Evolutionary conservation across 2,797 vertebrate genomes (phyloP).

Genomic region (Hylomyscus alleni): DNA sequence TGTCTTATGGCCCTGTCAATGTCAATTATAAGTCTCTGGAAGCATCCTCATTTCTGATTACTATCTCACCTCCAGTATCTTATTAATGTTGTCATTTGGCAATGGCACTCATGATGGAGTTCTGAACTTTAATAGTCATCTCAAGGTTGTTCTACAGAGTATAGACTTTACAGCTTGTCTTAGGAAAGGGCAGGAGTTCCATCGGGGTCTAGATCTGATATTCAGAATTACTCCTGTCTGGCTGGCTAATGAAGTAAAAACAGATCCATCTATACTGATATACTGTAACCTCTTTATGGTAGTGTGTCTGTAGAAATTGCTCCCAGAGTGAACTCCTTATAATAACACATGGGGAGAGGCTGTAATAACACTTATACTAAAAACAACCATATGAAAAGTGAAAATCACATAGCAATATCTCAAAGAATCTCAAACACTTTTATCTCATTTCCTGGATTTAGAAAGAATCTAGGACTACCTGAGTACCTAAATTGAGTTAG

Average conservation of each 20-base stretch:
- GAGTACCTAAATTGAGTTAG: not conserved
- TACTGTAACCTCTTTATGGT: constrained; percentile 58
- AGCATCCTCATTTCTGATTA: constrained; percentile 2
- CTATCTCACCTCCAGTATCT: constrained; percentile 20
- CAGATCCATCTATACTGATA: constrained; percentile 43
- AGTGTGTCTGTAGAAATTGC: constrained; percentile 56
- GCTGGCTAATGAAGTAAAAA: constrained; percentile 68
- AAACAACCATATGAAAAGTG: constrained; percentile 51
- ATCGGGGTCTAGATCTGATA: constrained; percentile 63
- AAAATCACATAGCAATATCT: not conserved
- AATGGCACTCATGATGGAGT: not conserved
- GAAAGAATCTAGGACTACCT: constrained; percentile 26
- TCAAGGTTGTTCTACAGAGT: constrained; percentile 50
- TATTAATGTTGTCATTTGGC: constrained; percentile 61
- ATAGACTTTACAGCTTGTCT: constrained; percentile 42
- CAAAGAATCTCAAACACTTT: constrained; percentile 1
- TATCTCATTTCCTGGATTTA: constrained; percentile 26
- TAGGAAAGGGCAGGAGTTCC: constrained; percentile 56
- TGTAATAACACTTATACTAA: constrained; percentile 23
- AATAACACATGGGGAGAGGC: not conserved
- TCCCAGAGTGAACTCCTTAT: constrained; percentile 42
- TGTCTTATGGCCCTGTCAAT: not conserved
- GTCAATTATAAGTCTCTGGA: constrained; percentile 53
- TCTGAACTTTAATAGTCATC: constrained; percentile 58
- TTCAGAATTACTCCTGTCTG: constrained; percentile 63